These are phyloP conservation scores for Drosophila rhopaloa DNA, from an alignment of 1,140 invertebrate species.

Conservation along the genomic window DNA sequence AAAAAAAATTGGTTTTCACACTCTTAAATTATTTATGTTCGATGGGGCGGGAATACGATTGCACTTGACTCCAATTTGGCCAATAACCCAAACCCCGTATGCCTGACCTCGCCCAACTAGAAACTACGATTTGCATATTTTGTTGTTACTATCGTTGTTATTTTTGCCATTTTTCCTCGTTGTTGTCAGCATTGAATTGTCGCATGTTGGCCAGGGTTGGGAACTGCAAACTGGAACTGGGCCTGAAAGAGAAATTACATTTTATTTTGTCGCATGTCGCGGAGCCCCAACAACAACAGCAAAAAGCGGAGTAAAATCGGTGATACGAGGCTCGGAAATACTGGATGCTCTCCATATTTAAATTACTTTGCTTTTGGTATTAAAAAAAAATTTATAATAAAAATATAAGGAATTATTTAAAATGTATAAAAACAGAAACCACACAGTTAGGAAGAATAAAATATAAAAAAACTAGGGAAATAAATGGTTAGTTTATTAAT, in stretches of 20 bases:
- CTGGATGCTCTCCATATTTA: neutral
- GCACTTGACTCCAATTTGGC: conserved; percentile 59
- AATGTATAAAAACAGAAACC: no score
- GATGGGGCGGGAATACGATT: conserved; percentile 27
- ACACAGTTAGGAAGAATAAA: no score
- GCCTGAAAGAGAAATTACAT: conserved; percentile 51
- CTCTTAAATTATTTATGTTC: conserved; percentile 48
- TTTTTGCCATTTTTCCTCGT: conserved; percentile 31
- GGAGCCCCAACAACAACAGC: conserved; percentile 31
- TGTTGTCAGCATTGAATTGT: conserved; percentile 65
- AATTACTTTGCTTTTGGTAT: no score
- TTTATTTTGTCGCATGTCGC: conserved; percentile 76
- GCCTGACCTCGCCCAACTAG: conserved; percentile 45
- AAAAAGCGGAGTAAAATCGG: neutral
- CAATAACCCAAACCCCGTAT: conserved; percentile 35
- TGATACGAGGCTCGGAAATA: neutral
- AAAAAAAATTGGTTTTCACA: conserved; percentile 34
- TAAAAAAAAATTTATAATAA: no score
- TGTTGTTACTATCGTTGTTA: conserved; percentile 31
- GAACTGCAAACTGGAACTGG: conserved; percentile 33
- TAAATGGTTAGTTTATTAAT: no score
- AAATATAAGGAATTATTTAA: no score
- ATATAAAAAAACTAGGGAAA: no score
- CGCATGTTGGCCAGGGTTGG: conserved; percentile 48
- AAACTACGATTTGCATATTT: conserved; percentile 55